Percentiles rank a stretch among this genome's conserved stretches.
phyloP scores from a whole-genome alignment of 2,797 vertebrate genomes.

The Semotilus atromaculatus region DNA sequence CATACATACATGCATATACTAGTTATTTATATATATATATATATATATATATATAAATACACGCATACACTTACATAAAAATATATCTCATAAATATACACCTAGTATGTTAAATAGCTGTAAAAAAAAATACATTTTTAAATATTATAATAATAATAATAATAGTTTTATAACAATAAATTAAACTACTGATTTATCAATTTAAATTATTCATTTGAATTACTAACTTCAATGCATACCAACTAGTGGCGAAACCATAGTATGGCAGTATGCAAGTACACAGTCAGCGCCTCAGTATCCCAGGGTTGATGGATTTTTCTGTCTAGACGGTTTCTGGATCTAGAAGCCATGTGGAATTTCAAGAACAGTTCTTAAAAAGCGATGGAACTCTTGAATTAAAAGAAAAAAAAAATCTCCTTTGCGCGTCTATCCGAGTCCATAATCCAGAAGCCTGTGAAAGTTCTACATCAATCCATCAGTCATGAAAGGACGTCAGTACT shows the following conservation, averaged over 20 bases:
- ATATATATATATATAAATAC: no score
- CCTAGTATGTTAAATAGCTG: background rate
- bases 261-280: background rate
- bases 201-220: no score
- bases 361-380: background rate
- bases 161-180: background rate
- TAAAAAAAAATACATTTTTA: background rate
- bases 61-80: no score
- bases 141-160: background rate
- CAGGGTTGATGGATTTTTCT: background rate
- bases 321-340: background rate
- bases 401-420: background rate
- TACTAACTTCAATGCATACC: no score
- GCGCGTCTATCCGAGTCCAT: background rate
- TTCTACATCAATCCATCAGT: slow-evolving; percentile 6
- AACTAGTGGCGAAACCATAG: background rate
- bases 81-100: no score
- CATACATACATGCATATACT: no score
- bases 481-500: background rate
- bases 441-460: slow-evolving; percentile 18
- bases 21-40: no score
- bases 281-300: background rate
- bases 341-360: background rate
- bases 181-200: background rate
- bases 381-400: background rate